Evolutionary conservation across 2,888 invertebrate species (phyloP).

Genomic region (Dermolepida albohirtum): DNA sequence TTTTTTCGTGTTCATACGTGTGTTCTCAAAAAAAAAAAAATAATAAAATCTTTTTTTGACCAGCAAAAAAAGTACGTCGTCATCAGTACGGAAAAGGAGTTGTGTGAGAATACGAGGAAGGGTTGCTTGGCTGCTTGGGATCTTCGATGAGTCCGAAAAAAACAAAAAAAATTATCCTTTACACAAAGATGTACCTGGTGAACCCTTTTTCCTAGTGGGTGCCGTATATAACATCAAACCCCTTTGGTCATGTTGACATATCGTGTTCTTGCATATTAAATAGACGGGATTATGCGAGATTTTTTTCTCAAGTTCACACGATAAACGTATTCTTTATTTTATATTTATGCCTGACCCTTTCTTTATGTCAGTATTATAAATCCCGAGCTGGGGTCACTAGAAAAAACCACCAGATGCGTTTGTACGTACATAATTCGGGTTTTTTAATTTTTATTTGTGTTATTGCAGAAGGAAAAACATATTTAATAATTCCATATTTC

Average conservation of each 20-base stretch:
- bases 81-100: not conserved
- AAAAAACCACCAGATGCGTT: constrained; percentile 29
- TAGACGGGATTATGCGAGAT: constrained; percentile 56
- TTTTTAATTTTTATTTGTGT: constrained; percentile 17
- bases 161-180: constrained; percentile 56
- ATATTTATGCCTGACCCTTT: constrained; percentile 10
- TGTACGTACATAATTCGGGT: not conserved
- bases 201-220: constrained; percentile 62
- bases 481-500: no score
- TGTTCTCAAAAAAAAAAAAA: constrained; percentile 38
- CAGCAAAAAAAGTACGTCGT: constrained; percentile 50
- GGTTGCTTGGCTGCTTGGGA: constrained; percentile 44
- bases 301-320: constrained; percentile 63
- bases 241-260: constrained; percentile 62
- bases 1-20: constrained; percentile 23
- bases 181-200: constrained; percentile 60
- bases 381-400: constrained; percentile 5
- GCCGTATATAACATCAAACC: constrained; percentile 50
- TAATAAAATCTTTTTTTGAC: constrained; percentile 55
- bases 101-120: constrained; percentile 60
- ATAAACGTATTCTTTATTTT: constrained; percentile 56
- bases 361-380: constrained; percentile 13
- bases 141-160: constrained; percentile 57
- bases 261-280: constrained; percentile 66
- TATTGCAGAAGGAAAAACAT: constrained; percentile 2